phyloP scores from a whole-genome alignment of 2,888 invertebrate genomes.

The Drosophila maculinotata region DNA sequence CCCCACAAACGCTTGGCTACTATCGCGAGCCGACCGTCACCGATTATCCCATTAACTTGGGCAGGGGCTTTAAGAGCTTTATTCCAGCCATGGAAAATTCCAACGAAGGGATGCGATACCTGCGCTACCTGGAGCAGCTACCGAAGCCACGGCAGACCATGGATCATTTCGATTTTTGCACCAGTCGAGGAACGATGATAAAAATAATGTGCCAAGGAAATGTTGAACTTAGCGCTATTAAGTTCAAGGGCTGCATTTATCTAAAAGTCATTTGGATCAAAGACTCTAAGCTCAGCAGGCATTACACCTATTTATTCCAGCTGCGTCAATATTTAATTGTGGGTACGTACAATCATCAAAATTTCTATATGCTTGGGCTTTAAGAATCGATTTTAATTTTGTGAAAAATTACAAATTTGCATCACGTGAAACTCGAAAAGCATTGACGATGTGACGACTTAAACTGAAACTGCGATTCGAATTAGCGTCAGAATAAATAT shows the following conservation, averaged over 20 bases:
- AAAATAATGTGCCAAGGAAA: neutral
- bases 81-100: no score
- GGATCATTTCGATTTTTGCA: constrained; percentile 1
- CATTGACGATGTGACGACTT: no score
- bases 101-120: neutral
- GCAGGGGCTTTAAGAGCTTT: neutral
- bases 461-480: no score
- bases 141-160: neutral
- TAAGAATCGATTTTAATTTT: no score
- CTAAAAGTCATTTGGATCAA: neutral
- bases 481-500: no score
- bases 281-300: neutral
- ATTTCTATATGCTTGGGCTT: no score
- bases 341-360: constrained; percentile 23
- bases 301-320: constrained; percentile 6
- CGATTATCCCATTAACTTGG: neutral
- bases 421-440: no score
- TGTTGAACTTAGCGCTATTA: constrained; percentile 2
- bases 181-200: neutral
- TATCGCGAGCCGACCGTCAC: neutral
- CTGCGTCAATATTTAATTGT: constrained; percentile 20
- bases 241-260: constrained; percentile 19
- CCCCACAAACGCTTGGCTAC: constrained; percentile 4
- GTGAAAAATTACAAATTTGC: no score
- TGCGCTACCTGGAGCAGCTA: constrained; percentile 13